A percentile compares a stretch with the other conserved stretches of the same genome.
Evolutionary conservation across 1,140 invertebrate genomes (phyloP).

Genomic region (Nebria ingens): DNA sequence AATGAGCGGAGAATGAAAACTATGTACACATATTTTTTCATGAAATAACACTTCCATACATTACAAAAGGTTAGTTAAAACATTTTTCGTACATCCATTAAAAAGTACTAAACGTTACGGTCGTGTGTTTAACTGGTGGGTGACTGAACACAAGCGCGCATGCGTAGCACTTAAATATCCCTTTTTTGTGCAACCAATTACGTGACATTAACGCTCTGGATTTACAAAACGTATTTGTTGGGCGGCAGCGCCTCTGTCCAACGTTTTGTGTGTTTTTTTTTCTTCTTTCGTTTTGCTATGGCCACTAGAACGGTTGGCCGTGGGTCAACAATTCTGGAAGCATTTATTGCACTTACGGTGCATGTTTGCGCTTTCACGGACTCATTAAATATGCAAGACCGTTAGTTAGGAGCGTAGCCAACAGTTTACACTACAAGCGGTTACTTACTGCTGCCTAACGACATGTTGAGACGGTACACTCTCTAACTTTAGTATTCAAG

Average conservation of each 20-base stretch:
- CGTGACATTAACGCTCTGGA: neutral
- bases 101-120: neutral
- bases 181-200: slow-evolving; percentile 1
- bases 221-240: neutral
- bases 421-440: neutral
- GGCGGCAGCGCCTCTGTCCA: too few species aligned
- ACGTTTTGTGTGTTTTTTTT: neutral
- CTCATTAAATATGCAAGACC: neutral
- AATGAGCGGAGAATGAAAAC: neutral
- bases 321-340: neutral
- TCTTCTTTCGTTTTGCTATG: neutral
- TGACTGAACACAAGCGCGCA: neutral
- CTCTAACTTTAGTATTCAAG: too few species aligned
- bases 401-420: neutral
- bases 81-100: slow-evolving; percentile 6
- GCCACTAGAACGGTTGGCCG: neutral
- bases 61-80: neutral
- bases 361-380: neutral
- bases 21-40: slow-evolving; percentile 1
- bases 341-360: neutral
- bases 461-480: neutral
- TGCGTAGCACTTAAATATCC: neutral
- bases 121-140: neutral
- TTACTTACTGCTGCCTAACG: neutral
- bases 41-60: neutral